A percentile compares a stretch with the other conserved stretches of the same genome.
phyloP scores from a whole-genome alignment of 2,113 vertebrate genomes.

The Siniperca knerii region DNA sequence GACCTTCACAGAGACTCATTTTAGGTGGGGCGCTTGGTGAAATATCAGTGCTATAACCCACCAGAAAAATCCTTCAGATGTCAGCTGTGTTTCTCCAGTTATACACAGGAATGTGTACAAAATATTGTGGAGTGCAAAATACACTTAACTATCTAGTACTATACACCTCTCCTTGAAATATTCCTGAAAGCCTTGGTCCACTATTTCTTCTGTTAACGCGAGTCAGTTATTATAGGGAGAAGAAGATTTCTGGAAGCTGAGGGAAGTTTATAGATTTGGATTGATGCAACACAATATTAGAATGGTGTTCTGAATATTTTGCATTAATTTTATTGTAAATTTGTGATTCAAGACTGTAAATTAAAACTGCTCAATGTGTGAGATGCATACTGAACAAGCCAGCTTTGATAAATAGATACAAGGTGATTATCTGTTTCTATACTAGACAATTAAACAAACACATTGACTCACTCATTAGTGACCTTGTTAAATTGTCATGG shows the following conservation, averaged over 20 bases:
- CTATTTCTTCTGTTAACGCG: not conserved
- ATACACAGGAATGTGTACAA: not conserved
- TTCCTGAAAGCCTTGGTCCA: not conserved
- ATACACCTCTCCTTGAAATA: not conserved
- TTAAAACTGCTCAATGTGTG: constrained; percentile 17
- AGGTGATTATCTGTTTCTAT: not conserved
- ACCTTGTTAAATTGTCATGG: not conserved
- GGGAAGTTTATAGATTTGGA: not conserved
- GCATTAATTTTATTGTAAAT: constrained; percentile 17
- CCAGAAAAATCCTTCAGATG: not conserved
- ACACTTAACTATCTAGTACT: not conserved
- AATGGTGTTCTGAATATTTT: constrained; percentile 19
- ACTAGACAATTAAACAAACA: not conserved
- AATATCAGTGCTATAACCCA: constrained; percentile 6
- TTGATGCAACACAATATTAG: not conserved
- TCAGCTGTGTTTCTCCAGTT: not conserved
- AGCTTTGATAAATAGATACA: not conserved
- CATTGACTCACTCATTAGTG: not conserved
- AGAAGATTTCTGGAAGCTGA: not conserved
- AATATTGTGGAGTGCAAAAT: constrained; percentile 10
- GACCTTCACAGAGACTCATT: constrained; percentile 78
- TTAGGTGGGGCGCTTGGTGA: constrained; percentile 3
- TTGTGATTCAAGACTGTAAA: constrained; percentile 33
- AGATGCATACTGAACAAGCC: not conserved
- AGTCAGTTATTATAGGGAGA: not conserved